Evolutionary conservation across 2,888 invertebrate genomes (phyloP).

Genomic region (Chymomyza caudatula): DNA sequence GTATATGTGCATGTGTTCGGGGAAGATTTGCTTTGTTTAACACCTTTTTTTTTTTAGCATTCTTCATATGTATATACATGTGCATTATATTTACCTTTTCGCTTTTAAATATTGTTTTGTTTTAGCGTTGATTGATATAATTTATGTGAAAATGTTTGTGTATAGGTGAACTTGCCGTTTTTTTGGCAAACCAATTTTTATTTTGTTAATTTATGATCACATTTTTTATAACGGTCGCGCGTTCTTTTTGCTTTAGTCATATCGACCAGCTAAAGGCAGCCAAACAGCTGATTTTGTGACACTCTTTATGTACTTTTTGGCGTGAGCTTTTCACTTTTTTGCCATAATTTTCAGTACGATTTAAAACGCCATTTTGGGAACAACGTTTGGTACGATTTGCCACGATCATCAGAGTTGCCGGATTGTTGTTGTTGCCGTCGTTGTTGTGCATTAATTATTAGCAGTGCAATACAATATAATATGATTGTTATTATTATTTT

Average conservation of each 20-base stretch:
- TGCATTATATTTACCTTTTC: background rate
- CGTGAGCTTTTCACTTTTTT: background rate
- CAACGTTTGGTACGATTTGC: background rate
- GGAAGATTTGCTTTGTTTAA: background rate
- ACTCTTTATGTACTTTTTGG: background rate
- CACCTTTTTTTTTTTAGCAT: background rate
- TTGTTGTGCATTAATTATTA: background rate
- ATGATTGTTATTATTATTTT: background rate
- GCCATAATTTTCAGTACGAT: background rate
- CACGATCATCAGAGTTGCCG: background rate
- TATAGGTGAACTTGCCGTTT: background rate
- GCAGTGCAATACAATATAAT: background rate
- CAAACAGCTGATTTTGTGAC: background rate
- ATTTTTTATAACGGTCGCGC: background rate
- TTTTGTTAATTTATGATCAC: background rate
- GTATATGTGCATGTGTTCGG: background rate
- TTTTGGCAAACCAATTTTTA: background rate
- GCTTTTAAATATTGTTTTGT: background rate
- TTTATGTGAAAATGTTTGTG: background rate
- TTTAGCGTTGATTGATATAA: background rate
- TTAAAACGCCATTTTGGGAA: background rate
- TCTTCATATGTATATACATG: background rate
- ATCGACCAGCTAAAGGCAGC: background rate
- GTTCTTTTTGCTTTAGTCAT: conserved; percentile 1
- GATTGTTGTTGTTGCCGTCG: background rate